These are phyloP conservation scores for Callosobruchus maculatus DNA, from an alignment of 2,888 invertebrate species.

Conservation along the genomic window DNA sequence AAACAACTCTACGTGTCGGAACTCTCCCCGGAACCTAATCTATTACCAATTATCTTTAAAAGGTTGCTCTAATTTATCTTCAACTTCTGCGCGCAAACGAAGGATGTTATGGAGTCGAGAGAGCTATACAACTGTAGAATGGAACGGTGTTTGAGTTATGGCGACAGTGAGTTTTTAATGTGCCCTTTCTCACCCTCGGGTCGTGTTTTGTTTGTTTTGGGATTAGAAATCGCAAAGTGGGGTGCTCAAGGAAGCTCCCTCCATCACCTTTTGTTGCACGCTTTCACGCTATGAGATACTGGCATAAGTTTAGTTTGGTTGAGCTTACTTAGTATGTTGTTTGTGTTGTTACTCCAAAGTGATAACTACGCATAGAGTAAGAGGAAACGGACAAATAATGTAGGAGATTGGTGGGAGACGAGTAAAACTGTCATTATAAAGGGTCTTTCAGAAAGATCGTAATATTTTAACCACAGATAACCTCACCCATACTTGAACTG, in stretches of 20 bases:
- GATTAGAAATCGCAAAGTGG: neutral
- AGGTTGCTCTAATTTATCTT: conserved; percentile 16
- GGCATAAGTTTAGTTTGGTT: too few relatives aligned
- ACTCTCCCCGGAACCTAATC: conserved; percentile 14
- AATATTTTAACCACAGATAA: too few relatives aligned
- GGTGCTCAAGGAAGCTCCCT: neutral
- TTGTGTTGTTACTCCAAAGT: neutral
- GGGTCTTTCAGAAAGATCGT: too few relatives aligned
- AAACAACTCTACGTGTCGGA: conserved; percentile 14
- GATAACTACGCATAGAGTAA: too few relatives aligned
- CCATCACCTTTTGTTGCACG: neutral
- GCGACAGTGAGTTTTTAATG: neutral
- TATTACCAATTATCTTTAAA: conserved; percentile 24
- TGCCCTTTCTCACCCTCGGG: neutral
- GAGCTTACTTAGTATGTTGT: neutral
- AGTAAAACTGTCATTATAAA: too few relatives aligned
- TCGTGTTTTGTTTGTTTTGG: neutral
- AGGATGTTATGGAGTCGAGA: neutral
- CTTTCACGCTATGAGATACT: neutral
- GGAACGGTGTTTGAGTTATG: neutral
- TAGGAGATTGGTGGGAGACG: too few relatives aligned
- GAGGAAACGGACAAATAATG: too few relatives aligned
- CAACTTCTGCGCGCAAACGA: neutral
- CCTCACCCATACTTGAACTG: too few relatives aligned
- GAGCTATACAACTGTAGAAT: neutral